Conservation (phyloP, 2,113 vertebrate genomes). For the Cygnus buccinator region DNA sequence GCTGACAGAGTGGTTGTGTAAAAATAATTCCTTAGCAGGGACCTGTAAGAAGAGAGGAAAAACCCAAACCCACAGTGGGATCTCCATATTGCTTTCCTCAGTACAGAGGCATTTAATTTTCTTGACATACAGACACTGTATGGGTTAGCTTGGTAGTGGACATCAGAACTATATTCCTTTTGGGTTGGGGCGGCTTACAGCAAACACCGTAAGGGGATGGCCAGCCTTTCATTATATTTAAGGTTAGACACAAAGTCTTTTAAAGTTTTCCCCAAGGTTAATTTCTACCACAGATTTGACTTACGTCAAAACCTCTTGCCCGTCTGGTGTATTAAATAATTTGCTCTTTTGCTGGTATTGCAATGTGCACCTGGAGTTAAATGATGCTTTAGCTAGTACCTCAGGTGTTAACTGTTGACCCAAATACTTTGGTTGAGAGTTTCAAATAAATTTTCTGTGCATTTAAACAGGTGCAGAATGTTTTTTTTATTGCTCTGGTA, state of each 20-base stretch:
- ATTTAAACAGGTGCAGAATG: not conserved
- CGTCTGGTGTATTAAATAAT: not conserved
- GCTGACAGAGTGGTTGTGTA: not conserved
- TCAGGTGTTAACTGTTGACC: not conserved
- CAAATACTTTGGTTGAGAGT: not conserved
- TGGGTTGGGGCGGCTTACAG: not conserved
- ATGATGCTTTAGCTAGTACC: not conserved
- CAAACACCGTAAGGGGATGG: not conserved
- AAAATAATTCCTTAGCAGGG: not conserved
- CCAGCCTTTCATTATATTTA: not conserved
- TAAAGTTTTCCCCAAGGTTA: not conserved
- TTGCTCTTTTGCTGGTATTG: not conserved
- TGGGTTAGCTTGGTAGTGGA: not conserved
- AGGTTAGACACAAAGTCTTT: not conserved
- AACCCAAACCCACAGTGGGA: not conserved
- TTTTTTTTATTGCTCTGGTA: not conserved
- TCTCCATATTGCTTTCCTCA: not conserved
- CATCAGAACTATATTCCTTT: not conserved
- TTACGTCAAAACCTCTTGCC: not conserved
- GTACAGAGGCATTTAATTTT: not conserved
- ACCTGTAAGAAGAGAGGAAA: not conserved
- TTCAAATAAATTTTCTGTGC: not conserved
- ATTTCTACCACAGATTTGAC: not conserved
- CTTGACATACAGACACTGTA: not conserved
- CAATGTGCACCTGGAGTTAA: not conserved